These are phyloP conservation scores for Caenorhabditis drosophilae DNA, from an alignment of 2,888 invertebrate species.

Conservation along the genomic window DNA sequence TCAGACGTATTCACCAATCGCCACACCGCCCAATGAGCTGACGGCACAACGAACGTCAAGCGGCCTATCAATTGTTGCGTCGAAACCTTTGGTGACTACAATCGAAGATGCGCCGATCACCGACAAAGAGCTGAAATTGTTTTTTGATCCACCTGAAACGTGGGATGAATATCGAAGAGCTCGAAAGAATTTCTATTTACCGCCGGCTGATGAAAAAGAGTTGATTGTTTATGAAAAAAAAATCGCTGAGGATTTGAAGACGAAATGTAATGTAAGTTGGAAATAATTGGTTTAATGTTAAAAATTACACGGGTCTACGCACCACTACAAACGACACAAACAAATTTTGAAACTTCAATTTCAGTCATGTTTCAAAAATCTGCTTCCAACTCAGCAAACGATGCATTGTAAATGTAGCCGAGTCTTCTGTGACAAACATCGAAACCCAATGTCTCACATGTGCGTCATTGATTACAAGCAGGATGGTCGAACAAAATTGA, in stretches of 20 bases:
- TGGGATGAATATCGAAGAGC: conserved; percentile 32
- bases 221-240: not conserved
- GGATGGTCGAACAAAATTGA: conserved; percentile 46
- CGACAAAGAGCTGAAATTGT: conserved; percentile 51
- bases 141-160: conserved; percentile 52
- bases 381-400: conserved; percentile 47
- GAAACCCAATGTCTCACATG: conserved; percentile 41
- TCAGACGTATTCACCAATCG: conserved; percentile 28
- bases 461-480: conserved; percentile 57
- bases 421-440: conserved; percentile 51
- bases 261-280: conserved; percentile 35
- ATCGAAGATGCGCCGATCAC: conserved; percentile 29
- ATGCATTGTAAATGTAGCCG: conserved; percentile 44
- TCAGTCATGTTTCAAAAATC: conserved; percentile 42
- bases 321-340: too few species aligned
- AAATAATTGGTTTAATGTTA: not conserved
- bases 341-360: conserved; percentile 2
- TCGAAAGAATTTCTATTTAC: conserved; percentile 42
- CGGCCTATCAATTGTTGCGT: too few species aligned
- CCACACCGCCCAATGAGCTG: conserved; percentile 28
- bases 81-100: conserved; percentile 3
- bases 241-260: conserved; percentile 34
- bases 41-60: too few species aligned
- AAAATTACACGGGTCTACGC: not conserved
- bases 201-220: conserved; percentile 38